Percentiles rank a stretch among this genome's conserved stretches.
These are phyloP conservation scores for Xyrauchen texanus DNA, from an alignment of 2,113 vertebrate genomes.

Conservation along the genomic window DNA sequence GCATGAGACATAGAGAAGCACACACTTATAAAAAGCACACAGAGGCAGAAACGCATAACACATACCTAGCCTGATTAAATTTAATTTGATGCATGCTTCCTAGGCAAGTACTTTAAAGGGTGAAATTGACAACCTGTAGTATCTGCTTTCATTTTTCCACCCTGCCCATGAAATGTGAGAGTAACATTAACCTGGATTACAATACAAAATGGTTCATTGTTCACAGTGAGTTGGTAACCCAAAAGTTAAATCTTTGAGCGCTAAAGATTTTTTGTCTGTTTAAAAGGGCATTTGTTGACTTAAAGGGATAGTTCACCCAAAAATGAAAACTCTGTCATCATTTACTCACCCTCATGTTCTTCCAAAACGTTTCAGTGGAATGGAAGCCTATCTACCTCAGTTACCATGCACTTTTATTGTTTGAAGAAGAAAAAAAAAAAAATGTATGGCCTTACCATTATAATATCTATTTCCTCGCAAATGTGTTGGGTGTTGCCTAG, in stretches of 20 bases:
- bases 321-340: too few species aligned
- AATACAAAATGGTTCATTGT: neutral
- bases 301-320: too few species aligned
- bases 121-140: neutral
- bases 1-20: neutral
- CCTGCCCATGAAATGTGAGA: too few species aligned
- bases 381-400: too few species aligned
- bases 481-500: too few species aligned
- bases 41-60: neutral
- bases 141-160: neutral
- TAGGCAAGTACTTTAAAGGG: neutral
- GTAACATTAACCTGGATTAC: neutral
- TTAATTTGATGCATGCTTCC: neutral
- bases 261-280: neutral
- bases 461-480: too few species aligned
- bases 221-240: neutral
- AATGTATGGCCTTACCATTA: too few species aligned
- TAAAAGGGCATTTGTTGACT: neutral
- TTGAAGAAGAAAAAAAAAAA: too few species aligned
- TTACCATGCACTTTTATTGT: too few species aligned
- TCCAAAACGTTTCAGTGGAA: too few species aligned
- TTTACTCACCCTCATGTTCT: too few species aligned
- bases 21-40: neutral
- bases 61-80: conserved; percentile 8
- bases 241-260: neutral